Base-by-base conservation (phyloP, 2,797 vertebrate species). In the Fistularia commersonii region DNA sequence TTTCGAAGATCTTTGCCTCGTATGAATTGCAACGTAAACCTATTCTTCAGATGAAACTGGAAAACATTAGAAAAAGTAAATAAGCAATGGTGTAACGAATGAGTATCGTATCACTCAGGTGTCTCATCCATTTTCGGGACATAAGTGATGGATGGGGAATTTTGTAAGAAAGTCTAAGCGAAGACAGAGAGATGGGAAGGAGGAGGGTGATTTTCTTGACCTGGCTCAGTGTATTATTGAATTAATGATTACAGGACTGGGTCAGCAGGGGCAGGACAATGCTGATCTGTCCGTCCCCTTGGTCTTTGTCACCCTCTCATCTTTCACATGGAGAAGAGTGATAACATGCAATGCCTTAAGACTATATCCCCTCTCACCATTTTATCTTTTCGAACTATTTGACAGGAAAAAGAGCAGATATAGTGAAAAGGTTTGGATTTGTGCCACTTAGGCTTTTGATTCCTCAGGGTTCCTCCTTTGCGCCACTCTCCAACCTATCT, bases 221-320 rank as follows among this genome's bases (percentile, higher is more conserved):
- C 58, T 64, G 32, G 38, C 6, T 32, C 37, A 51, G 39, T 41
- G 40, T 49, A 67, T 62, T 15, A 55, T 64, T 59, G 55, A 44
- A 56, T 74, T 69, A 61, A 41, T 59, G 58, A 66, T 63, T 61
- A 45, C 55, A 10, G 39, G 10, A 11, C 12, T 39, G 39, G 47
- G 38, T 54, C 72, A 47, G 47, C 11, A 1, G 13, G 42, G 60
- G 36, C 6, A 50, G 57, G 51, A 74, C 48, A 37, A 6, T 50
- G 58, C 71, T 68, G 54, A 72, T 70, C 51, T 47, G 44, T 72
- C 54, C 41, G 32, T 63, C 56, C 14, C 12, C 23, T 6, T 36
- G 34, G 41, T 58, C 15, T 54, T 41, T 47, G 36, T 72, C 66
- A 51, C 45, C 41, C 50, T 64, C 39, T 23, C 42, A 13, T 15